These are phyloP conservation scores for Menura novaehollandiae DNA, from an alignment of 2,113 vertebrate genomes.

Conservation along the genomic window DNA sequence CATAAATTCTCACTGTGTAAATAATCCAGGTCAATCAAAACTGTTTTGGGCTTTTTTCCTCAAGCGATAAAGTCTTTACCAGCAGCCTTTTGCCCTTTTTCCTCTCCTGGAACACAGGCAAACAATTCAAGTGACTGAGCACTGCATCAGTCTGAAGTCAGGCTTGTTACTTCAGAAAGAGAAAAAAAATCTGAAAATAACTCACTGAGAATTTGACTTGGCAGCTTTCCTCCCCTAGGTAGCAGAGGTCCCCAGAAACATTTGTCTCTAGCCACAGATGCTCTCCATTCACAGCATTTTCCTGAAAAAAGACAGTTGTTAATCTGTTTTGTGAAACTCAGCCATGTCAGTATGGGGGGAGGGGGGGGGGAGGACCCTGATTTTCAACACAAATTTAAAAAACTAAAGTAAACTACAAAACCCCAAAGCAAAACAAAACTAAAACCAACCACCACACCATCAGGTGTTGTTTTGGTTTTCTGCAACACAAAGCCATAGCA, in stretches of 20 bases:
- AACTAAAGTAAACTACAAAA: not conserved
- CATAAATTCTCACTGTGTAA: not conserved
- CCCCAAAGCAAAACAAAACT: not conserved
- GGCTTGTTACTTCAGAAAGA: not conserved
- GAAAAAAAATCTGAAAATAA: constrained; percentile 13
- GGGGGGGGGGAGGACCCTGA: no score
- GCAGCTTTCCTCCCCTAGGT: constrained; percentile 95
- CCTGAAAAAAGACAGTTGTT: constrained; percentile 71
- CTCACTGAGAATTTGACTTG: constrained; percentile 94
- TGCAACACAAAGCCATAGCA: not conserved
- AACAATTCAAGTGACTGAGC: not conserved
- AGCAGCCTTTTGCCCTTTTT: not conserved
- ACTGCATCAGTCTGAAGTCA: not conserved
- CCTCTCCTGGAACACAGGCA: not conserved
- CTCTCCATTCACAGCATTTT: constrained; percentile 94
- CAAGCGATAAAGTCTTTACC: not conserved
- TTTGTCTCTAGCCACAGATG: constrained; percentile 99
- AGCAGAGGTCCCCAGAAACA: constrained; percentile 95
- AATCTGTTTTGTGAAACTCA: not conserved
- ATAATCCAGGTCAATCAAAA: not conserved
- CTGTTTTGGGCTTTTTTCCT: not conserved
- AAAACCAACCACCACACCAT: not conserved
- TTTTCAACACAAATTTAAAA: not conserved
- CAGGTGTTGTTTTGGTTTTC: not conserved
- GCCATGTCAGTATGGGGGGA: fast-evolving